Conservation (phyloP, 2,888 invertebrate species). For the Liodrosophila aerea region DNA sequence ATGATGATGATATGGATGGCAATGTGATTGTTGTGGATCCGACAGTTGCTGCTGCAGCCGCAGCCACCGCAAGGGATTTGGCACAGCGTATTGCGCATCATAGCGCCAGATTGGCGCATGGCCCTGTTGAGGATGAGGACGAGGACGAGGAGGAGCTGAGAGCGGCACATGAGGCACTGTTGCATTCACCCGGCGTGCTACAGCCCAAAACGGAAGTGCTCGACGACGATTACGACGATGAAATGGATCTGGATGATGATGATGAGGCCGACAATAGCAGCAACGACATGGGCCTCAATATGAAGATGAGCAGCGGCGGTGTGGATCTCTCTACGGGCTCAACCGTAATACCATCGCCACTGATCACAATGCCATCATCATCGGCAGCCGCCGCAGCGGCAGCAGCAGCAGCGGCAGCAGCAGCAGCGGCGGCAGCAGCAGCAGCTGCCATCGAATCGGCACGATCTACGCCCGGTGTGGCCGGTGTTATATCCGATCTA, state of each 20-base stretch:
- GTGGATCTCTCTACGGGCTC: conserved; percentile 78
- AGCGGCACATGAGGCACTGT: conserved; percentile 44
- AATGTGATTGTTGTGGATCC: conserved; percentile 51
- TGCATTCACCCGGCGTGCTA: conserved; percentile 39
- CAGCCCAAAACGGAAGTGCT: conserved; percentile 70
- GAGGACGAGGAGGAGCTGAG: conserved; percentile 49
- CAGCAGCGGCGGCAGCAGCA: conserved; percentile 39
- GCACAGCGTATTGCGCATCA: conserved; percentile 63
- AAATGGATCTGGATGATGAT: conserved; percentile 83
- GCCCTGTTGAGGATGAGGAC: conserved; percentile 45
- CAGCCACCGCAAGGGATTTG: conserved; percentile 59
- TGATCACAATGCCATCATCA: conserved; percentile 54
- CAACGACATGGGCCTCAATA: conserved; percentile 85
- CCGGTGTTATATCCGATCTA: conserved; percentile 60
- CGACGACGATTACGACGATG: conserved; percentile 79
- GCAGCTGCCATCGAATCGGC: conserved; percentile 73
- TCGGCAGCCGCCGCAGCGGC: conserved; percentile 54
- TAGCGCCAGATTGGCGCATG: conserved; percentile 37
- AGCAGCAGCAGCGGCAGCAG: conserved; percentile 46
- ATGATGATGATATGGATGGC: conserved; percentile 46
- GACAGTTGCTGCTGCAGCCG: conserved; percentile 27
- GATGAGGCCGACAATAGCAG: conserved; percentile 85
- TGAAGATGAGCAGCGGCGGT: conserved; percentile 83
- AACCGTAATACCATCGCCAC: conserved; percentile 74
- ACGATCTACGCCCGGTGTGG: conserved; percentile 75